Percentiles rank a stretch among this genome's conserved stretches.
phyloP scores from a whole-genome alignment of 2,888 invertebrate species.

The Caenorhabditis parvicauda region DNA sequence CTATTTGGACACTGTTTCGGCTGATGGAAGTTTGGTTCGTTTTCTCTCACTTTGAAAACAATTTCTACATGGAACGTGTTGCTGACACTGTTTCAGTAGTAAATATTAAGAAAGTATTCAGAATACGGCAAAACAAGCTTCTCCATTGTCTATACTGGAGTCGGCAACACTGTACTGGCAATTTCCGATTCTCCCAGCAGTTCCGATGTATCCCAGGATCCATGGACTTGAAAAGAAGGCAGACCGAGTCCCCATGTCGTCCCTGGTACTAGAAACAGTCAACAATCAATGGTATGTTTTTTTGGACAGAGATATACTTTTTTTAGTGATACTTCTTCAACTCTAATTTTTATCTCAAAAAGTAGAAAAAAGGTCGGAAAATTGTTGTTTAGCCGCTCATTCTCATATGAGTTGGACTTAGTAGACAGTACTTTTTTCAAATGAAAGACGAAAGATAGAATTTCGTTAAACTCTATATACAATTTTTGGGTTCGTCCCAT shows the following conservation, averaged over 20 bases:
- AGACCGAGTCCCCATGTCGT: conserved; percentile 18
- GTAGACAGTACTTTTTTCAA: conserved; percentile 12
- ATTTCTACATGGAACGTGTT: neutral
- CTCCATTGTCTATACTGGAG: conserved; percentile 22
- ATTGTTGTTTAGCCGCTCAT: too few relatives aligned
- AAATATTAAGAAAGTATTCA: neutral
- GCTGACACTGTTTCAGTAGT: neutral
- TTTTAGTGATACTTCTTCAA: neutral
- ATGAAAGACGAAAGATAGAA: neutral
- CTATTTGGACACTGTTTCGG: conserved; percentile 9
- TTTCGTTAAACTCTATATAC: neutral
- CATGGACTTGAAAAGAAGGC: conserved; percentile 14
- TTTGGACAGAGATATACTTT: neutral
- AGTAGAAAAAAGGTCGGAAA: neutral
- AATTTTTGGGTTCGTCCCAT: conserved; percentile 5
- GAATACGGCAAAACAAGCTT: conserved; percentile 3
- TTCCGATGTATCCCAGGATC: conserved; percentile 39
- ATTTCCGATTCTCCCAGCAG: conserved; percentile 40
- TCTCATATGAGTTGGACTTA: conserved; percentile 14
- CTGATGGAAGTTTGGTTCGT: conserved; percentile 1
- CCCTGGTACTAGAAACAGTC: conserved; percentile 12
- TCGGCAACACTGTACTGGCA: conserved; percentile 37
- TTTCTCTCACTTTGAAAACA: neutral
- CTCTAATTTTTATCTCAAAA: neutral
- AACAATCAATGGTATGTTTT: conserved; percentile 13